Evolutionary conservation across 2,888 invertebrate genomes (phyloP).

Genomic region (Agonopterix heracliana): DNA sequence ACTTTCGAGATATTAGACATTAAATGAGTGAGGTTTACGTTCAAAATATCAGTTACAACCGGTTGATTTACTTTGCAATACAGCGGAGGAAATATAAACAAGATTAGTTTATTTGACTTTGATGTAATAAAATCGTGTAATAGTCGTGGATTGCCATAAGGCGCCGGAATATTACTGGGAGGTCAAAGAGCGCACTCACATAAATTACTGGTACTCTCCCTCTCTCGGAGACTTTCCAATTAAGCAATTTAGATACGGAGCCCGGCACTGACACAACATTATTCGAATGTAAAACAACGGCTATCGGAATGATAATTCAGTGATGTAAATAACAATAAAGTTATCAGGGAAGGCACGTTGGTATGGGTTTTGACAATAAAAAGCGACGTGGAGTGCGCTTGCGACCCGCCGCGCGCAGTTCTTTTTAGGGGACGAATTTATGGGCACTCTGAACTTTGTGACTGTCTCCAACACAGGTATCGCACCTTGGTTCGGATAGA

Average conservation of each 20-base stretch:
- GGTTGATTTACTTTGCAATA: constrained; percentile 38
- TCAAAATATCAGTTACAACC: constrained; percentile 37
- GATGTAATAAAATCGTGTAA: constrained; percentile 48
- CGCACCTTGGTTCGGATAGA: no score
- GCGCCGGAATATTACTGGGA: constrained; percentile 43
- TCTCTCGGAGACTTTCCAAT: constrained; percentile 67
- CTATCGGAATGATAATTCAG: constrained; percentile 68
- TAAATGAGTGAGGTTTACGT: constrained; percentile 32
- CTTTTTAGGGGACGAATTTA: constrained; percentile 61
- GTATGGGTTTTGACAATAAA: constrained; percentile 74
- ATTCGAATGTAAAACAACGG: constrained; percentile 70
- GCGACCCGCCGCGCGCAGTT: constrained; percentile 40
- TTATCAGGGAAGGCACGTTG: constrained; percentile 61
- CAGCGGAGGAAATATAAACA: constrained; percentile 42
- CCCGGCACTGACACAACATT: constrained; percentile 56
- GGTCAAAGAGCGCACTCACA: constrained; percentile 45
- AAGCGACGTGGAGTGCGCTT: constrained; percentile 48
- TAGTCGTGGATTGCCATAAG: constrained; percentile 33
- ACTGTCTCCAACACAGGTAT: neutral
- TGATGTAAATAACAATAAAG: constrained; percentile 75
- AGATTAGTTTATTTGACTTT: constrained; percentile 43
- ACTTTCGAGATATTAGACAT: constrained; percentile 28
- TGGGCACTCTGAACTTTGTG: constrained; percentile 20
- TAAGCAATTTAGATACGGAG: constrained; percentile 73
- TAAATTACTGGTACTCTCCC: constrained; percentile 51